Conservation (phyloP, 1,140 invertebrate genomes). For the Cotesia typhae region DNA sequence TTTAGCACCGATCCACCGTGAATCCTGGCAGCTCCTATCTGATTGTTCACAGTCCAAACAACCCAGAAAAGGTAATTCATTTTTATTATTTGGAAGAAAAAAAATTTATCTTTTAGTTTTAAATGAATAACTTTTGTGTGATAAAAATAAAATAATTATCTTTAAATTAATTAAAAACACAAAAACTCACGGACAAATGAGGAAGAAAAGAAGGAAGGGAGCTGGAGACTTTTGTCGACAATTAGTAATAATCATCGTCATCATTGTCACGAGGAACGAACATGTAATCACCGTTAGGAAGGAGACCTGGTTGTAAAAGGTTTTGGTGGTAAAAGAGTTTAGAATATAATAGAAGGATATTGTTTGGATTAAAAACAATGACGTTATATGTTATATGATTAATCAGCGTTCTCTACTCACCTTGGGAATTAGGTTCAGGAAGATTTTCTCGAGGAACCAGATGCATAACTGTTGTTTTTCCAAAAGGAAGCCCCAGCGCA, state of each 20-base stretch:
- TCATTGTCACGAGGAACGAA: slow-evolving; percentile 41
- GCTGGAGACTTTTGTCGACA: not conserved
- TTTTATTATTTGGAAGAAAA: too few relatives aligned
- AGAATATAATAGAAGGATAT: slow-evolving; percentile 29
- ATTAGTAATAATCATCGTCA: slow-evolving; percentile 35
- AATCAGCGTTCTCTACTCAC: slow-evolving; percentile 64
- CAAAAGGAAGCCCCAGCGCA: slow-evolving; percentile 93
- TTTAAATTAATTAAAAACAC: too few relatives aligned
- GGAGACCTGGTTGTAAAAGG: slow-evolving; percentile 45
- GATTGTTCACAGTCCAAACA: too few relatives aligned
- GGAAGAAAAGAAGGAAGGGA: too few relatives aligned
- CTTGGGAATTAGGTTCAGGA: slow-evolving; percentile 98
- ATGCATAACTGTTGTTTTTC: slow-evolving; percentile 99
- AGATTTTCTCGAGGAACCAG: slow-evolving; percentile 98
- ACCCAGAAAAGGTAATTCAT: too few relatives aligned
- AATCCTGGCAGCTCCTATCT: too few relatives aligned
- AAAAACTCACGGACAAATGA: too few relatives aligned
- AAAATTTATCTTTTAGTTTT: too few relatives aligned
- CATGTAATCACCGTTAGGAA: slow-evolving; percentile 57
- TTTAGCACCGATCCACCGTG: too few relatives aligned
- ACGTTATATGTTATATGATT: not conserved
- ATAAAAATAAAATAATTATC: too few relatives aligned
- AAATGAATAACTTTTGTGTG: too few relatives aligned
- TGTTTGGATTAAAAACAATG: not conserved
- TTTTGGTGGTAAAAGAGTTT: slow-evolving; percentile 23